These are phyloP conservation scores for Plebejus argus DNA, from an alignment of 2,888 invertebrate genomes.

Conservation along the genomic window DNA sequence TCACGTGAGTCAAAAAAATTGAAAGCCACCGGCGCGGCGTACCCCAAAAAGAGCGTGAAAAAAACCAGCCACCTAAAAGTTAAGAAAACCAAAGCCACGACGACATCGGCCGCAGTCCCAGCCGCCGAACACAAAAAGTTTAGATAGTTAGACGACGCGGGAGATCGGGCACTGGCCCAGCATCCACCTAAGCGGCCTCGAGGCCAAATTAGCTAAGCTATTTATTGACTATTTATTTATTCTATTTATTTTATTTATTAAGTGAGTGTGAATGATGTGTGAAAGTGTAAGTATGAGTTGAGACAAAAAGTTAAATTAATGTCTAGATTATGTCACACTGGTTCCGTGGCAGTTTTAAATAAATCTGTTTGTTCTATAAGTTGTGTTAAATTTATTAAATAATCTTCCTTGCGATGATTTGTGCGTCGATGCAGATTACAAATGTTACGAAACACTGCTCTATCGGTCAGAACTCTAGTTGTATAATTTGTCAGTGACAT, in stretches of 20 bases:
- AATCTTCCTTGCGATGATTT: constrained; percentile 56
- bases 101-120: constrained; percentile 69
- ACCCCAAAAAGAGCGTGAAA: constrained; percentile 75
- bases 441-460: constrained; percentile 36
- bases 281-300: constrained; percentile 76
- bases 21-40: constrained; percentile 68
- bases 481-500: constrained; percentile 71
- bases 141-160: constrained; percentile 72
- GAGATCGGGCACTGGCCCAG: constrained; percentile 61
- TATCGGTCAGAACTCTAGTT: constrained; percentile 76
- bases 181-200: constrained; percentile 73
- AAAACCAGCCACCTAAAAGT: constrained; percentile 75
- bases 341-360: constrained; percentile 80
- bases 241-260: constrained; percentile 83
- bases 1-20: constrained; percentile 93
- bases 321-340: constrained; percentile 82
- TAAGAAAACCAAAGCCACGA: constrained; percentile 79
- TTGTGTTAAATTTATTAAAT: constrained; percentile 74
- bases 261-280: constrained; percentile 78
- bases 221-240: constrained; percentile 82
- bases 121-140: constrained; percentile 78
- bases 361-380: constrained; percentile 78
- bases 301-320: constrained; percentile 79
- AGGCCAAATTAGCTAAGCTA: constrained; percentile 78
- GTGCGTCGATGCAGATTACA: constrained; percentile 56